Conservation (phyloP, 2,797 vertebrate species). For the Bovichtus variegatus region DNA sequence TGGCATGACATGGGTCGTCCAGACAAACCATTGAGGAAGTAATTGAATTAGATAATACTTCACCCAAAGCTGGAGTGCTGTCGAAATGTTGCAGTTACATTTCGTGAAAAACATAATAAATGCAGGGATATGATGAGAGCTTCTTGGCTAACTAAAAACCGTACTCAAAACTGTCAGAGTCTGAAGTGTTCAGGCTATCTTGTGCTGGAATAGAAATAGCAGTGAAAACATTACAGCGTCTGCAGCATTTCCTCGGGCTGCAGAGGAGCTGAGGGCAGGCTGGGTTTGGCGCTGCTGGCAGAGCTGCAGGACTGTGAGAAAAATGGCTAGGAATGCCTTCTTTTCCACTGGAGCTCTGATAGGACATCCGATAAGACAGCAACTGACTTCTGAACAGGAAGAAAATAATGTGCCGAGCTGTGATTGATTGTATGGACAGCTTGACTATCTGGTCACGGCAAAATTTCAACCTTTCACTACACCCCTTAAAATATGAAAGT, state of each 20-base stretch:
- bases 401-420: slow-evolving; percentile 3
- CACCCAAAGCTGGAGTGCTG: slow-evolving; percentile 20
- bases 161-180: slow-evolving; percentile 27
- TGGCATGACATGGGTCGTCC: slow-evolving; percentile 24
- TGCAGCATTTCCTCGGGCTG: slow-evolving; percentile 54
- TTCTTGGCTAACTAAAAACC: slow-evolving; percentile 13
- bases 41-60: slow-evolving; percentile 41
- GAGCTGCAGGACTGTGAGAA: slow-evolving; percentile 67
- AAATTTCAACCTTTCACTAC: not conserved
- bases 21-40: slow-evolving; percentile 43
- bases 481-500: not conserved
- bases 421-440: slow-evolving; percentile 4
- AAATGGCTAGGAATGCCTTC: slow-evolving; percentile 39
- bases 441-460: not conserved
- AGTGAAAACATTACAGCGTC: slow-evolving; percentile 77
- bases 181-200: slow-evolving; percentile 29
- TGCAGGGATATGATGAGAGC: slow-evolving; percentile 7
- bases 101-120: slow-evolving; percentile 28
- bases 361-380: slow-evolving; percentile 31
- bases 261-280: slow-evolving; percentile 27
- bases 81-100: slow-evolving; percentile 31
- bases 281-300: slow-evolving; percentile 38
- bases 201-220: slow-evolving; percentile 58
- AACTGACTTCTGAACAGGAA: not conserved
- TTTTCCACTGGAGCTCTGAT: slow-evolving; percentile 18